These are phyloP conservation scores for Corythucha ciliata DNA, from an alignment of 2,888 invertebrate species.

Conservation along the genomic window DNA sequence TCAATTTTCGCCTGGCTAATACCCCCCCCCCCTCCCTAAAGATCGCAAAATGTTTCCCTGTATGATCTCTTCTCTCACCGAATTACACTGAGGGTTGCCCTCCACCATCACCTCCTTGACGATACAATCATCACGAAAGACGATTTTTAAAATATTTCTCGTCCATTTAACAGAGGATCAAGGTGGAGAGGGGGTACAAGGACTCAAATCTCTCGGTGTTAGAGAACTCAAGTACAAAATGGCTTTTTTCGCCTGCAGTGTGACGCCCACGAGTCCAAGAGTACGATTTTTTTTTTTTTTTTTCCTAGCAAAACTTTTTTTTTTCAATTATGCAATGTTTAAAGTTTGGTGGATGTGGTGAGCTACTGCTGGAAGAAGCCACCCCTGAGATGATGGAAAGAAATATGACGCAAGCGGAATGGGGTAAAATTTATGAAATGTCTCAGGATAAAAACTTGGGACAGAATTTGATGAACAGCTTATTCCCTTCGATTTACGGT, in stretches of 20 bases:
- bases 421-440: conserved; percentile 95
- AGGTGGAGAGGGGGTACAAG: conserved; percentile 76
- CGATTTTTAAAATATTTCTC: no score
- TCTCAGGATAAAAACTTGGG: conserved; percentile 86
- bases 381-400: conserved; percentile 86
- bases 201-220: conserved; percentile 76
- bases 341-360: conserved; percentile 79
- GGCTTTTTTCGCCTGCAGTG: conserved; percentile 89
- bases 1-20: no score
- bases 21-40: no score
- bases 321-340: conserved; percentile 20
- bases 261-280: conserved; percentile 73
- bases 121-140: no score
- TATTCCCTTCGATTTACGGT: conserved; percentile 95
- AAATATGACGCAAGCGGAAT: conserved; percentile 88
- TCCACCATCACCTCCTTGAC: no score
- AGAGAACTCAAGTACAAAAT: conserved; percentile 78
- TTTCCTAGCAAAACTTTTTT: background rate
- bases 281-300: conserved; percentile 40
- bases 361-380: conserved; percentile 73
- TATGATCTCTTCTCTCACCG: no score
- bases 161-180: conserved; percentile 47
- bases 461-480: conserved; percentile 75
- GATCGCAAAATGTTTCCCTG: no score
- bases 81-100: no score